phyloP scores from a whole-genome alignment of 2,888 invertebrate genomes.

The Gnatocerus cornutus region DNA sequence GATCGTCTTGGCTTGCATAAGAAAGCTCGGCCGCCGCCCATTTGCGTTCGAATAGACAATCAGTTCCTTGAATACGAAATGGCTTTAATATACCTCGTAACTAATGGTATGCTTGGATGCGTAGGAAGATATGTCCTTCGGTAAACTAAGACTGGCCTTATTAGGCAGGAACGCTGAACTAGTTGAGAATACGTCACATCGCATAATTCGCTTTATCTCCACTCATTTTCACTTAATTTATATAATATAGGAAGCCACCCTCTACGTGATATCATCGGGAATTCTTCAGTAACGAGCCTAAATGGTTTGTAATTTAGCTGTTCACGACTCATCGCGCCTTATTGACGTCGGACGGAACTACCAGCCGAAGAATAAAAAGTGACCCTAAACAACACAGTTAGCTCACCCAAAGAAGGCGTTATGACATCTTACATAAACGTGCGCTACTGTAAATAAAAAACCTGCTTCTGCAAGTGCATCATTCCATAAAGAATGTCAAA shows the following conservation, averaged over 20 bases:
- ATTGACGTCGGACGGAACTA: too few species aligned
- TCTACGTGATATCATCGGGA: constrained; percentile 22
- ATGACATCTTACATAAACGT: too few species aligned
- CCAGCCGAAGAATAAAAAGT: too few species aligned
- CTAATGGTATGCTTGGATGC: constrained; percentile 33
- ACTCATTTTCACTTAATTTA: constrained; percentile 6
- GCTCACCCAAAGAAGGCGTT: too few species aligned
- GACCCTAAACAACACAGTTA: too few species aligned
- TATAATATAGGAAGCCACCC: constrained; percentile 16
- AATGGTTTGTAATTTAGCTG: constrained; percentile 21
- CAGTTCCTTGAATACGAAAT: constrained; percentile 30
- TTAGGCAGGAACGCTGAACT: constrained; percentile 37
- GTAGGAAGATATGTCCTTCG: constrained; percentile 47
- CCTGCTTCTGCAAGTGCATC: too few species aligned
- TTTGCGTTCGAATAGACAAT: constrained; percentile 17
- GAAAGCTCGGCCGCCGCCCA: constrained; percentile 9
- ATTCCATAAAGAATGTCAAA: too few species aligned
- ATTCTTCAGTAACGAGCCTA: constrained; percentile 23
- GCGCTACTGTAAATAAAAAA: too few species aligned
- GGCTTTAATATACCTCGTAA: constrained; percentile 18
- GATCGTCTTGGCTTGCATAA: constrained; percentile 17
- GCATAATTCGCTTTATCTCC: constrained; percentile 18
- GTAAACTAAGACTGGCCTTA: constrained; percentile 38
- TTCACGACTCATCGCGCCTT: background rate
- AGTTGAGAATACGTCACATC: constrained; percentile 30